Conservation (phyloP, 2,113 vertebrate genomes). For the Speoplatyrhinus poulsoni region DNA sequence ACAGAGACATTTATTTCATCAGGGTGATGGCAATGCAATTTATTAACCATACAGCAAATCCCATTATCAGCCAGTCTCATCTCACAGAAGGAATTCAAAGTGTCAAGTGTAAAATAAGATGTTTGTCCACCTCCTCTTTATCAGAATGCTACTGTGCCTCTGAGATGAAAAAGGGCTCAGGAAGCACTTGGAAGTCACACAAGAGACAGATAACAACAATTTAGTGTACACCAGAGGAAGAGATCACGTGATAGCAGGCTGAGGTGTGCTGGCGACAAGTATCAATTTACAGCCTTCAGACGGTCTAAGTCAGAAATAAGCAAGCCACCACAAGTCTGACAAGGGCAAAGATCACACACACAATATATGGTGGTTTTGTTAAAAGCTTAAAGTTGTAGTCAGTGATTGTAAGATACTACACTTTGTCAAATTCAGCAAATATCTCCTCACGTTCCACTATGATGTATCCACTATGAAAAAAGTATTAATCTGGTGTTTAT, state of each 20-base stretch:
- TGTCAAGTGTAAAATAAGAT: neutral
- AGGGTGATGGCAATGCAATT: constrained; percentile 5
- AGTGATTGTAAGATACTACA: too few relatives aligned
- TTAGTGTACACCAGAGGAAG: constrained; percentile 52
- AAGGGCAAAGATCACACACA: constrained; percentile 45
- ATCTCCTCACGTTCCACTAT: too few relatives aligned
- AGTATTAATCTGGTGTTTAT: too few relatives aligned
- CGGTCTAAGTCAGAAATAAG: constrained; percentile 48
- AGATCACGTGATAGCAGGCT: constrained; percentile 65
- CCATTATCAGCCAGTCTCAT: neutral
- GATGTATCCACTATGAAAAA: too few relatives aligned
- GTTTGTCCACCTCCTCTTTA: constrained; percentile 28
- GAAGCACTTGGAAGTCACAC: constrained; percentile 38
- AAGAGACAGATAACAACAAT: constrained; percentile 58
- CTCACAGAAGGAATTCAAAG: constrained; percentile 12
- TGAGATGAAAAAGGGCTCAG: constrained; percentile 42
- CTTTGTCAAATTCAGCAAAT: too few relatives aligned
- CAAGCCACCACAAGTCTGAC: constrained; percentile 62
- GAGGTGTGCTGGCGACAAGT: constrained; percentile 51
- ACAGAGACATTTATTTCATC: neutral
- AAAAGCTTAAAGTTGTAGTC: too few relatives aligned
- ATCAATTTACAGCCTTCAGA: constrained; percentile 68
- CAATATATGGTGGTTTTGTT: neutral
- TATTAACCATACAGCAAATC: neutral
- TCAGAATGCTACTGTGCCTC: constrained; percentile 28